phyloP scores from a whole-genome alignment of 1,140 invertebrate species.

The Drosophila saltans region DNA sequence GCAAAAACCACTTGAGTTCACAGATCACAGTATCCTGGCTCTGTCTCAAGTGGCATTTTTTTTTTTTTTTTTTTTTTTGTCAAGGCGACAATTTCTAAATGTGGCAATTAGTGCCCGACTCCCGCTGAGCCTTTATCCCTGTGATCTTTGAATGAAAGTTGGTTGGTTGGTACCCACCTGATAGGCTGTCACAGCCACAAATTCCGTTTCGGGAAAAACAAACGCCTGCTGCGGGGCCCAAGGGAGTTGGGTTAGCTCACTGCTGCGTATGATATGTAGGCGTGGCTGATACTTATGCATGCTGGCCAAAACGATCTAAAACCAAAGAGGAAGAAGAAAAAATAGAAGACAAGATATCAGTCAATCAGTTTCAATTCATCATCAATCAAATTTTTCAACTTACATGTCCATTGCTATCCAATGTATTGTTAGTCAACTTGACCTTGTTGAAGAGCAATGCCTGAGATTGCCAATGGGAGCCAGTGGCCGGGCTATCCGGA shows the following conservation, averaged over 20 bases:
- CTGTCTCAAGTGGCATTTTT: slow-evolving; percentile 42
- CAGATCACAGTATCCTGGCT: slow-evolving; percentile 17
- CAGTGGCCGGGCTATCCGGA: slow-evolving; percentile 92
- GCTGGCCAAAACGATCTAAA: slow-evolving; percentile 93
- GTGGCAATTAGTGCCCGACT: slow-evolving; percentile 46
- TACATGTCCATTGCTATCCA: slow-evolving; percentile 92
- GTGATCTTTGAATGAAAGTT: slow-evolving; percentile 41
- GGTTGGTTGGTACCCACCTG: slow-evolving; percentile 85
- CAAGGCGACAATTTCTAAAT: slow-evolving; percentile 53
- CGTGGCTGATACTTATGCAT: slow-evolving; percentile 96
- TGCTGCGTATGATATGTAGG: slow-evolving; percentile 91
- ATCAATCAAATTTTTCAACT: slow-evolving; percentile 82
- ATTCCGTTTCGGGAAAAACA: slow-evolving; percentile 92
- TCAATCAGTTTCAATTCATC: neutral
- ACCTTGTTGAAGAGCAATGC: slow-evolving; percentile 92
- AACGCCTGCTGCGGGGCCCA: slow-evolving; percentile 87
- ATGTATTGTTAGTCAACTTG: slow-evolving; percentile 95
- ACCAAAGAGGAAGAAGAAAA: slow-evolving; percentile 59
- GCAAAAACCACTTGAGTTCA: slow-evolving; percentile 33
- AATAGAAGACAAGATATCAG: slow-evolving; percentile 12
- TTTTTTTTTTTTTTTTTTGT: neutral
- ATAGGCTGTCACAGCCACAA: slow-evolving; percentile 97
- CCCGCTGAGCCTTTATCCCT: slow-evolving; percentile 44
- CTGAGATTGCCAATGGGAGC: slow-evolving; percentile 93
- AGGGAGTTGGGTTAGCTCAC: slow-evolving; percentile 87